phyloP scores from a whole-genome alignment of 2,888 invertebrate genomes.

The Dryobota labecula region DNA sequence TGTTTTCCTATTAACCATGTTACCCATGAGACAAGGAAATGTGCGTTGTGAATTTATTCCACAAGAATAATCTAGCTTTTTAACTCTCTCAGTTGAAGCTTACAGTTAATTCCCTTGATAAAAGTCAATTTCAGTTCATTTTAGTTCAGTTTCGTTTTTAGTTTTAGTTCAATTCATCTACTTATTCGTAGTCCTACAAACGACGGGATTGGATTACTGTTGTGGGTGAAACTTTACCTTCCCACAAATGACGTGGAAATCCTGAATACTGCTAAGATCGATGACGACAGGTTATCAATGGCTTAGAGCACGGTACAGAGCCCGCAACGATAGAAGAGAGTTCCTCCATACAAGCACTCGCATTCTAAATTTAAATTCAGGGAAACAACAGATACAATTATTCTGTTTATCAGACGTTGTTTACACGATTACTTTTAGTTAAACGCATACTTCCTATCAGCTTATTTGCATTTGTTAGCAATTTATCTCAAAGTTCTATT shows the following conservation, averaged over 20 bases:
- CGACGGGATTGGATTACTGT: background rate
- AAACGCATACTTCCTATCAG: slow-evolving; percentile 18
- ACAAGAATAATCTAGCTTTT: background rate
- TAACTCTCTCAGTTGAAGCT: background rate
- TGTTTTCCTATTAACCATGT: background rate
- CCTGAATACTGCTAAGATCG: slow-evolving; percentile 24
- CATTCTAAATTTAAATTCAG: slow-evolving; percentile 23
- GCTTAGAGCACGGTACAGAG: slow-evolving; percentile 4
- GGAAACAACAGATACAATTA: slow-evolving; percentile 20
- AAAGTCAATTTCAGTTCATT: background rate
- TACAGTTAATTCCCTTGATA: background rate
- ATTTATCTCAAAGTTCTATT: slow-evolving; percentile 14
- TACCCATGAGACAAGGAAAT: background rate
- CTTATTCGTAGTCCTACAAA: background rate
- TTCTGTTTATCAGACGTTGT: slow-evolving; percentile 34
- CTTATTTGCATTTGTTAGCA: slow-evolving; percentile 35
- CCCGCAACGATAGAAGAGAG: slow-evolving; percentile 13
- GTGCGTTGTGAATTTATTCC: too few species aligned
- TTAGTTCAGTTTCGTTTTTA: too few species aligned
- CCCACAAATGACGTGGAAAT: slow-evolving; percentile 7
- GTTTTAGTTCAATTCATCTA: too few species aligned
- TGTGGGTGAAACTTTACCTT: background rate
- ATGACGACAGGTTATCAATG: slow-evolving; percentile 30
- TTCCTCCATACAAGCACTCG: background rate
- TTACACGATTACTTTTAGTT: slow-evolving; percentile 31